Conservation (phyloP, 2,888 invertebrate genomes). For the Stenotaenia linearis region DNA sequence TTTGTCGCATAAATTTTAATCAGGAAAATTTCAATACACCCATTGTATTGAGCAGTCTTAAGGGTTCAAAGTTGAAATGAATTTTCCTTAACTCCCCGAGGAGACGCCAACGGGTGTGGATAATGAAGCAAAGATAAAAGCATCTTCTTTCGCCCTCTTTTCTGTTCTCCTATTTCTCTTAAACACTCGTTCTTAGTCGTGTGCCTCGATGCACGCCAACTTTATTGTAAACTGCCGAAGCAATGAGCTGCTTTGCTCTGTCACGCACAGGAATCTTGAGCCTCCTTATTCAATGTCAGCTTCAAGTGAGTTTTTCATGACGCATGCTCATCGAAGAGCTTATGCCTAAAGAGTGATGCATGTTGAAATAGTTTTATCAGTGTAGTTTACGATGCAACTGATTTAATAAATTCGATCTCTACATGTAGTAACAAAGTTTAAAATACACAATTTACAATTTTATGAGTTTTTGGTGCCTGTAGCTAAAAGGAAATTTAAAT, state of each 20-base stretch:
- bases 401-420: too few relatives aligned
- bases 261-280: constrained; percentile 20
- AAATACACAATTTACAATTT: too few relatives aligned
- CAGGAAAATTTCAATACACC: neutral
- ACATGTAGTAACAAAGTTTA: too few relatives aligned
- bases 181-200: constrained; percentile 21
- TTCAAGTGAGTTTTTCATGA: constrained; percentile 23
- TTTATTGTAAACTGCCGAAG: constrained; percentile 26
- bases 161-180: neutral
- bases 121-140: constrained; percentile 26
- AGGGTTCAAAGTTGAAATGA: neutral
- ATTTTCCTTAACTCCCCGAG: constrained; percentile 3
- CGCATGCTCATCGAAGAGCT: neutral
- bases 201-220: neutral
- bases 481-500: too few relatives aligned
- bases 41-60: neutral
- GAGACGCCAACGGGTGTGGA: neutral
- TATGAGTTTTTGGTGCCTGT: too few relatives aligned
- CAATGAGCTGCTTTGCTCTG: constrained; percentile 21
- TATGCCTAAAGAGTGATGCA: neutral
- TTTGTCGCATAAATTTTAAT: neutral
- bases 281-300: neutral
- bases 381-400: neutral
- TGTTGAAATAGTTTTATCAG: neutral
- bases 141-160: neutral